phyloP scores from a whole-genome alignment of 2,113 vertebrate genomes.

The Gadus macrocephalus region DNA sequence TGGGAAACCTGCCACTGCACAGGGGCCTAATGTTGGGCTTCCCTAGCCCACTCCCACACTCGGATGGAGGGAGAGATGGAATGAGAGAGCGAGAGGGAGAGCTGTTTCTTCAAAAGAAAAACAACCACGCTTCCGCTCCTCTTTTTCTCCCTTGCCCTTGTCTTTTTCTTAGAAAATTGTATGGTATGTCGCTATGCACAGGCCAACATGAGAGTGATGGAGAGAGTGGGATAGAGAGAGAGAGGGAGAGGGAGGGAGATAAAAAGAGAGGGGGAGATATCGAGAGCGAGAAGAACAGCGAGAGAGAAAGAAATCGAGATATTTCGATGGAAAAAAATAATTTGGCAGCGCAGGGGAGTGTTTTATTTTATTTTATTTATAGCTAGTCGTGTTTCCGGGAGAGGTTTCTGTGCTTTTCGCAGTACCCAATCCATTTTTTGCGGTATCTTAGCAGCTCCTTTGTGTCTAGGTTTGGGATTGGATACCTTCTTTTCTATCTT shows the following conservation, averaged over 20 bases:
- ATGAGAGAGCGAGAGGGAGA: conserved; percentile 41
- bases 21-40: conserved; percentile 75
- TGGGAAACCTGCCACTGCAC: conserved; percentile 75
- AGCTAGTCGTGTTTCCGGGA: conserved; percentile 80
- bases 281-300: conserved; percentile 34
- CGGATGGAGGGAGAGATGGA: conserved; percentile 46
- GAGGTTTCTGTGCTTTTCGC: conserved; percentile 72
- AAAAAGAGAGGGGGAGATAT: conserved; percentile 48
- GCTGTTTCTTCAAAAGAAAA: conserved; percentile 64
- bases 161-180: conserved; percentile 47
- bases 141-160: conserved; percentile 53
- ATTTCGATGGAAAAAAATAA: conserved; percentile 34
- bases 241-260: conserved; percentile 56
- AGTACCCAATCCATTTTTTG: conserved; percentile 70
- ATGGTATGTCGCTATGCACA: conserved; percentile 63
- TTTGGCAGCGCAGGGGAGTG: conserved; percentile 72
- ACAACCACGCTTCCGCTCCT: conserved; percentile 66
- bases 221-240: conserved; percentile 29
- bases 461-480: conserved; percentile 69
- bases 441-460: conserved; percentile 67
- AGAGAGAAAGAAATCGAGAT: conserved; percentile 1
- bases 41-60: conserved; percentile 78
- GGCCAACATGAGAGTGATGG: conserved; percentile 47
- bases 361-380: conserved; percentile 66
- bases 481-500: conserved; percentile 68